Evolutionary conservation across 2,888 invertebrate genomes (phyloP), one percentile per base, ranked within the genome.

Genomic region (Idaea aversata): DNA sequence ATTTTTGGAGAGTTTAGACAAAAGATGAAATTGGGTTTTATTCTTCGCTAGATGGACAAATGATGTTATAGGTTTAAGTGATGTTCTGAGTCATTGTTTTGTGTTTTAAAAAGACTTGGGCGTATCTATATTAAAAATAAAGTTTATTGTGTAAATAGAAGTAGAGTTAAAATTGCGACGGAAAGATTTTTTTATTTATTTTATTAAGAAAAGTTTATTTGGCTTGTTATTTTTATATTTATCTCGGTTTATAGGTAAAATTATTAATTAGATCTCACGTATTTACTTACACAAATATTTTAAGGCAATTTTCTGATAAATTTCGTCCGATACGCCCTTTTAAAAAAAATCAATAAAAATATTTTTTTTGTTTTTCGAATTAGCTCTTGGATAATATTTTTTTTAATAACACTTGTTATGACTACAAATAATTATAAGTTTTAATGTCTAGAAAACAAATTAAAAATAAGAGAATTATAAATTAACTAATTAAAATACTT

Each of bases 1-100:
- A 74, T 74, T 74, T 74, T 74, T 74, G 72, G 74, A 74, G 69
- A 66, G 72, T 72, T 72, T 71, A 71, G 67, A 70, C 63, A 59
- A 61, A 67, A 36, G 63, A 47, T 47, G 13, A 47, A 47, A 47
- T 47, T 47, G 47, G 47, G 47, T 47, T 47, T 47, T 47, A 47
- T 47, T 47, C 47, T 47, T 47, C 47, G 47, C 47, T 47, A 47
- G 47, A 7, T 47, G 47, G 47, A 47, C 47, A 47, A 47, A 47
- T 47, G 10, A 47, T 13, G 47, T 47, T 47, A 7, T 47, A 47
- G 47, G 47, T 47, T 7, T 47, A 47, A 47, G 47, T 47, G 47
- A 13, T 13, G 7, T 47, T 47, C 47, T 47, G 47, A 47, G 47
- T 13, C 47, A 47, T 47, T 47, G 13, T 47, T 47, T 47, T 13